phyloP scores from a whole-genome alignment of 2,797 vertebrate species.

The Tinamus major region DNA sequence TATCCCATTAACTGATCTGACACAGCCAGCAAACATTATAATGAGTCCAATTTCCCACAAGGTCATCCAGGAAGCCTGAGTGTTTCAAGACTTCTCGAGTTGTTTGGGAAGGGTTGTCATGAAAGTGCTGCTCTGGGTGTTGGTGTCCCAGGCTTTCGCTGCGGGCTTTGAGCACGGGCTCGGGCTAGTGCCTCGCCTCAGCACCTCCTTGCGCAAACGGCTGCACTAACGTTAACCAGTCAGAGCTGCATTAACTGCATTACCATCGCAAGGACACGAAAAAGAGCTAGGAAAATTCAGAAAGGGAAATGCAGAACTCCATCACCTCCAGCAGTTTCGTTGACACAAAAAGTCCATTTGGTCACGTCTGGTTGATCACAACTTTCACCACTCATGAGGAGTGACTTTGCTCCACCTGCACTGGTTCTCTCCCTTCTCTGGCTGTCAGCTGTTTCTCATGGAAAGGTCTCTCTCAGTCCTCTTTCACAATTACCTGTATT shows the following conservation, averaged over 20 bases:
- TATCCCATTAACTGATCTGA: not conserved
- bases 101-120: not conserved
- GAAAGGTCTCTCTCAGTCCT: constrained; percentile 47
- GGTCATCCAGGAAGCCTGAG: not conserved
- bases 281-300: constrained; percentile 21
- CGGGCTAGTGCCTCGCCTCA: not conserved
- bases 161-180: not conserved
- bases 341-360: constrained; percentile 50
- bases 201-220: not conserved
- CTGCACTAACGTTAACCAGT: not conserved
- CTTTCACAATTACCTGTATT: constrained; percentile 61
- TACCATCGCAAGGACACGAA: constrained; percentile 20
- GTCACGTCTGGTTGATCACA: constrained; percentile 47
- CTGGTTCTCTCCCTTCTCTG: not conserved
- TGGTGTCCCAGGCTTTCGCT: not conserved
- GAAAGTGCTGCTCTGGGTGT: not conserved
- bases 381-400: constrained; percentile 29
- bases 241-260: not conserved
- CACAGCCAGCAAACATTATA: not conserved
- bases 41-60: not conserved
- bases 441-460: constrained; percentile 44
- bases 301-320: constrained; percentile 28
- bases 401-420: not conserved
- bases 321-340: constrained; percentile 49
- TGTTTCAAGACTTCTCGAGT: not conserved